phyloP scores from a whole-genome alignment of 2,888 invertebrate genomes.

The Epirrhoe tristata region DNA sequence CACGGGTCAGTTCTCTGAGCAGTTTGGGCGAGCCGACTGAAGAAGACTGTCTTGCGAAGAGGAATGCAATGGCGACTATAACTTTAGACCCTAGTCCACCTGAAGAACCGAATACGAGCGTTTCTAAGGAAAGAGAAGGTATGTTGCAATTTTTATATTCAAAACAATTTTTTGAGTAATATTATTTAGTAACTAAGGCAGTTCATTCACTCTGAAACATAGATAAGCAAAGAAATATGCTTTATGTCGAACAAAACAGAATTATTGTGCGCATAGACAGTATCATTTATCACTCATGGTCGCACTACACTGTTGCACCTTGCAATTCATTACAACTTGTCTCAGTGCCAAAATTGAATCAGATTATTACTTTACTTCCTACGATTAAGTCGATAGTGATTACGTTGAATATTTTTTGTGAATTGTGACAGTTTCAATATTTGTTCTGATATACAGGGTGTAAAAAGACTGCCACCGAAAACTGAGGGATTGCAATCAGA shows the following conservation, averaged over 20 bases:
- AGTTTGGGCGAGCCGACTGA: conserved; percentile 84
- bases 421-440: not conserved
- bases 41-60: conserved; percentile 75
- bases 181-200: not conserved
- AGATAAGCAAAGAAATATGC: not conserved
- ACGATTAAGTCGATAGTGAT: not conserved
- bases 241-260: not conserved
- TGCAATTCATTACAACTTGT: conserved; percentile 19
- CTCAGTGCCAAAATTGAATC: not conserved
- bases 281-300: conserved; percentile 7
- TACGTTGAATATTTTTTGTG: not conserved
- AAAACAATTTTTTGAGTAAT: not conserved
- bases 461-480: too few relatives aligned
- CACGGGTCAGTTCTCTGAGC: conserved; percentile 87
- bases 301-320: conserved; percentile 25
- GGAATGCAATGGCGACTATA: conserved; percentile 77
- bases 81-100: conserved; percentile 67
- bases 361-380: not conserved
- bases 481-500: too few relatives aligned
- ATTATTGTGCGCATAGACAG: not conserved
- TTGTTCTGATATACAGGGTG: too few relatives aligned
- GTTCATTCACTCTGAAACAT: not conserved
- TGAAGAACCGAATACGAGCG: conserved; percentile 61
- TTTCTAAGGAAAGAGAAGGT: conserved; percentile 80
- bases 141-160: conserved; percentile 24